A percentile compares a stretch with the other conserved stretches of the same genome.
Conservation (phyloP, 2,797 vertebrate species). For the Scolopax bukidnonensis region DNA sequence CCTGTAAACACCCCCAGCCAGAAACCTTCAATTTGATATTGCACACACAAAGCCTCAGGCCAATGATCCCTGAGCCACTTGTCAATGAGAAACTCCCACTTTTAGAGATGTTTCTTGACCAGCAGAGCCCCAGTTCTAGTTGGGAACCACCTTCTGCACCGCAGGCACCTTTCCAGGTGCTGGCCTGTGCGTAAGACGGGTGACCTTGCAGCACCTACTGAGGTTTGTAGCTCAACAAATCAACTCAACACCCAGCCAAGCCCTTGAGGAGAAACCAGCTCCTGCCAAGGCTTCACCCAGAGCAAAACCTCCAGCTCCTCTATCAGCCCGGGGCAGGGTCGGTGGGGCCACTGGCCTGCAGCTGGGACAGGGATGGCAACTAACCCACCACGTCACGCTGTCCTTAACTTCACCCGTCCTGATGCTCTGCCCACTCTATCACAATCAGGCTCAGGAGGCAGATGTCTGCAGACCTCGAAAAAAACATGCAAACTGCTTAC, state of each 20-base stretch:
- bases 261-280: neutral
- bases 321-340: neutral
- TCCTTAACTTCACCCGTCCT: neutral
- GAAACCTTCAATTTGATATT: neutral
- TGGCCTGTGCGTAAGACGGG: rapidly evolving
- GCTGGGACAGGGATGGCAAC: neutral
- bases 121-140: neutral
- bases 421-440: neutral
- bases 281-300: rapidly evolving
- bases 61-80: neutral
- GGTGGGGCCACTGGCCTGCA: rapidly evolving
- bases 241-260: neutral
- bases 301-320: neutral
- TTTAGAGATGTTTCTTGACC: neutral
- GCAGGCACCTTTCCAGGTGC: neutral
- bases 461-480: neutral
- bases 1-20: neutral
- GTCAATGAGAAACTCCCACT: neutral
- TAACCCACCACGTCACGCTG: rapidly evolving
- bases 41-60: neutral
- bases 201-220: neutral
- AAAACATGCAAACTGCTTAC: neutral
- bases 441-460: neutral
- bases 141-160: neutral
- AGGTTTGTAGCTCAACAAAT: neutral